These are phyloP conservation scores for Rhogogaster chlorosoma DNA, from an alignment of 2,888 invertebrate genomes.

Conservation along the genomic window DNA sequence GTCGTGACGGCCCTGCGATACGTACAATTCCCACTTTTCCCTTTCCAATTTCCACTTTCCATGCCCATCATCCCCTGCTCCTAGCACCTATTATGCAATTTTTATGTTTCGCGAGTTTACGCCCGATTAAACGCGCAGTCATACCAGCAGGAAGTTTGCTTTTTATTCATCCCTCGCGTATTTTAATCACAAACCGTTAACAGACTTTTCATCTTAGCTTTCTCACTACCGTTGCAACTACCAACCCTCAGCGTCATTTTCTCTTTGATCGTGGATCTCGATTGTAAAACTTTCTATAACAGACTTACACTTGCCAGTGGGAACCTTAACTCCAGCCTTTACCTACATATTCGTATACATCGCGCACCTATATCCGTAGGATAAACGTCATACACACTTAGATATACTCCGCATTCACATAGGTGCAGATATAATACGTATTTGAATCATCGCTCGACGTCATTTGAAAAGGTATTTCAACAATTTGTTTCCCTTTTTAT, in stretches of 20 bases:
- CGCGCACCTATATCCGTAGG: too few relatives aligned
- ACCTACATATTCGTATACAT: background rate
- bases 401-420: background rate
- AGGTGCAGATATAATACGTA: background rate
- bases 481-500: background rate
- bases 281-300: conserved; percentile 35
- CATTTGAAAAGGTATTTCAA: conserved; percentile 9
- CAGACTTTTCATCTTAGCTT: conserved; percentile 44
- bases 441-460: background rate
- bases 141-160: conserved; percentile 15
- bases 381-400: background rate
- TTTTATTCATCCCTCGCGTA: conserved; percentile 27
- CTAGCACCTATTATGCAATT: conserved; percentile 52
- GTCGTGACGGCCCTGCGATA: background rate
- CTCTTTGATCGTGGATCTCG: conserved; percentile 44
- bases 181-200: conserved; percentile 44
- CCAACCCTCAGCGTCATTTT: background rate
- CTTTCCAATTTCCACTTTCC: conserved; percentile 21
- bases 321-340: background rate
- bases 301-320: conserved; percentile 30
- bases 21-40: conserved; percentile 34
- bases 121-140: conserved; percentile 50
- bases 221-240: background rate
- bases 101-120: conserved; percentile 53
- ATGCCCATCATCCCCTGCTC: conserved; percentile 29